Percentiles rank a stretch among this genome's conserved stretches.
Evolutionary conservation across 2,888 invertebrate species (phyloP).

Genomic region (Ditylenchus weischeri): DNA sequence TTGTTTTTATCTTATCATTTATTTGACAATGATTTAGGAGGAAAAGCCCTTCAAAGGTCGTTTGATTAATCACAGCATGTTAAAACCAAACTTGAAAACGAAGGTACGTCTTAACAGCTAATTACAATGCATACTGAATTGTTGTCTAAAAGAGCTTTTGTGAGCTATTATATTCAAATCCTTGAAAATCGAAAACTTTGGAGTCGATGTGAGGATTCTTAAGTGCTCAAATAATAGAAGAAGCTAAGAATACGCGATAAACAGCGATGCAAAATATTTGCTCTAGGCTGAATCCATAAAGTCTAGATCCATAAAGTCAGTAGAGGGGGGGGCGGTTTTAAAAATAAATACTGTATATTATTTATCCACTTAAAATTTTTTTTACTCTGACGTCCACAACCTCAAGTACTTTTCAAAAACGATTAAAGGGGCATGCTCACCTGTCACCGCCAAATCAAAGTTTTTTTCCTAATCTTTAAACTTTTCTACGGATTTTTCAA

Average conservation of each 20-base stretch:
- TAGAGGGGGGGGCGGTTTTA: neutral
- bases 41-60: constrained; percentile 85
- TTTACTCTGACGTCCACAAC: too few species aligned
- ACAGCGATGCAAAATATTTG: constrained; percentile 83
- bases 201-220: neutral
- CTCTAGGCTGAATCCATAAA: neutral
- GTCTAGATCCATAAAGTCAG: neutral
- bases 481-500: too few species aligned
- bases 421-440: too few species aligned
- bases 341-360: neutral
- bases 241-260: constrained; percentile 65
- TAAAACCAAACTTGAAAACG: constrained; percentile 81
- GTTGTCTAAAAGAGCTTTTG: constrained; percentile 70
- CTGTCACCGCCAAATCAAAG: too few species aligned
- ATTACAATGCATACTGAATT: neutral
- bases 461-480: too few species aligned
- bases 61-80: constrained; percentile 89
- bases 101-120: constrained; percentile 61
- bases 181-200: too few species aligned
- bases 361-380: too few species aligned
- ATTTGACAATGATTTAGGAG: constrained; percentile 70
- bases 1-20: too few species aligned
- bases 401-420: too few species aligned
- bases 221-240: constrained; percentile 69
- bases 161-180: constrained; percentile 63